Evolutionary conservation across 2,797 vertebrate species (phyloP).

Genomic region (Chrosomus eos): DNA sequence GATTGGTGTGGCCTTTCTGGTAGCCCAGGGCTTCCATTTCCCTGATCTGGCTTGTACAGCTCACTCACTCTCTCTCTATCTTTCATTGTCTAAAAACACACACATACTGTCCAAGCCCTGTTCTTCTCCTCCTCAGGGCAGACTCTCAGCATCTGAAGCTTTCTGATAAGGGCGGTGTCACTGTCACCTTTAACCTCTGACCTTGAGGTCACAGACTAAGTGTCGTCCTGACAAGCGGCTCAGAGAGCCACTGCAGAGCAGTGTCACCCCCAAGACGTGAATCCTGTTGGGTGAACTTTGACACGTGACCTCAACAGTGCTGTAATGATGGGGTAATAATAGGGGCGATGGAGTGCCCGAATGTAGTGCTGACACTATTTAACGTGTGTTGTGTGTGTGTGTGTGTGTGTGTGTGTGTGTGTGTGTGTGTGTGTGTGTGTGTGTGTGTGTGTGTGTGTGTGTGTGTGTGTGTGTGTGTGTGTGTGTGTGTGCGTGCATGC

Average conservation of each 20-base stretch:
- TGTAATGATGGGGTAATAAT: constrained; percentile 46
- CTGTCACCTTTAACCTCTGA: constrained; percentile 50
- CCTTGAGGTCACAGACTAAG: constrained; percentile 52
- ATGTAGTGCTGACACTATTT: constrained; percentile 35
- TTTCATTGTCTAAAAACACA: constrained; percentile 24
- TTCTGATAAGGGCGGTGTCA: constrained; percentile 55
- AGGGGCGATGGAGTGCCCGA: constrained; percentile 14
- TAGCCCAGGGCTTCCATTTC: background rate
- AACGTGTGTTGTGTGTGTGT: background rate
- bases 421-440: background rate
- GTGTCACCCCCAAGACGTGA: constrained; percentile 44
- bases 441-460: background rate
- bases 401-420: background rate
- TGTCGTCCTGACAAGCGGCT: constrained; percentile 48
- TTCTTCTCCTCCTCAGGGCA: constrained; percentile 42
- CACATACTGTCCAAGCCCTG: constrained; percentile 23
- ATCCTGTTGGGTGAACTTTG: constrained; percentile 42
- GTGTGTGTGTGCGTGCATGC: background rate
- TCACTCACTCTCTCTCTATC: constrained; percentile 14
- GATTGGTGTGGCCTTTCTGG: background rate
- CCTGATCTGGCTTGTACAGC: background rate
- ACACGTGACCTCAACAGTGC: constrained; percentile 36
- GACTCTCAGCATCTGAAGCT: constrained; percentile 40
- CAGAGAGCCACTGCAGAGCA: constrained; percentile 12
- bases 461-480: background rate